Base-by-base conservation (phyloP, 2,113 vertebrate species). In the Cynopterus brachyotis region DNA sequence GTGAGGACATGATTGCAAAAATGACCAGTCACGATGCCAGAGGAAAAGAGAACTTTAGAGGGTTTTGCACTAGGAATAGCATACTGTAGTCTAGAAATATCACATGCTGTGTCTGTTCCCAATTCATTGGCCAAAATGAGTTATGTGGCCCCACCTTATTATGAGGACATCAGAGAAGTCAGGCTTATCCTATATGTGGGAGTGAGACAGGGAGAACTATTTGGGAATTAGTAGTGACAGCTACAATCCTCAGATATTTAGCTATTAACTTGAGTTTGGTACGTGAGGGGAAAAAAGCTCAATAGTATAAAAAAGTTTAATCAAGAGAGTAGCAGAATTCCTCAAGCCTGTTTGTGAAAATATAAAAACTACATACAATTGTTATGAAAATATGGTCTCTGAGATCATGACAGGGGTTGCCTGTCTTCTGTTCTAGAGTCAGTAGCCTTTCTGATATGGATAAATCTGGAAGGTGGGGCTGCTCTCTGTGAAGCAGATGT, bases 131-230 rank as follows among this genome's bases (percentile, higher is more conserved):
- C 9, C 57, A 90, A 45, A 67, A 84, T 70, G 35, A 95, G 6
- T 24, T 84, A 16, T 12, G 9, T 42, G 16, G 24, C 12, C 32
- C 8, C 32, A 37, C 0, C 1, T 35, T 5, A 89, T 11, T 67
- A 89, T 40, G 45, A 79, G 72, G 10, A 69, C 19, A 30, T 1
- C 7, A 47, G 11, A 8, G 53, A 78, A 80, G 6, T 5, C 28
- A 89, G 28, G n/a, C 0, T 2, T 9, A 50, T 6, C 11, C 1
- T 17, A 5, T 32, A 37, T 26, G 6, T 66, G 7, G 40, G 6
- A 57, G 0, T 0, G 6, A 5, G 42, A 40, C 12, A 62, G 22
- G 45, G 40, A 80, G 24, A 84, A 42, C 9, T 73, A 40, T 16
- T 19, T 67, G 35, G 10, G 0, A 60, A 28, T 75, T 78, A 83